These are phyloP conservation scores for Neosilurus mollespiculum DNA, from an alignment of 2,797 vertebrate genomes.

Conservation along the genomic window DNA sequence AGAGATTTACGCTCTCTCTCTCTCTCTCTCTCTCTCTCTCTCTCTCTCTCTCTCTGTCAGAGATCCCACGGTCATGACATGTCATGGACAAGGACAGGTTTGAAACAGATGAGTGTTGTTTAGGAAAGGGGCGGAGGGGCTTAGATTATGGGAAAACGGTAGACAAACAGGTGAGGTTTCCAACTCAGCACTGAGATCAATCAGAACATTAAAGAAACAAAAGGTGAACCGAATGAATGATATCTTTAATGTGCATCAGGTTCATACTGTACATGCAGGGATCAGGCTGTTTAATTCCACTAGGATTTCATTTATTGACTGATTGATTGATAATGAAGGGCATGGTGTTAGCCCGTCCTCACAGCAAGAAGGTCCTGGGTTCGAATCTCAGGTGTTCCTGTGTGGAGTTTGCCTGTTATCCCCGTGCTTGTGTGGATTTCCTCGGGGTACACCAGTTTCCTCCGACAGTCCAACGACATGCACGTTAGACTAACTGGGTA, in stretches of 20 bases:
- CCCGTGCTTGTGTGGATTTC: too few relatives aligned
- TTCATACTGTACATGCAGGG: not conserved
- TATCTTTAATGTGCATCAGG: not conserved
- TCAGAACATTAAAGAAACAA: not conserved
- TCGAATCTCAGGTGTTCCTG: too few relatives aligned
- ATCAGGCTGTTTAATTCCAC: not conserved
- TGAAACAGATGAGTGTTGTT: constrained; percentile 16
- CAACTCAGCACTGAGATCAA: not conserved
- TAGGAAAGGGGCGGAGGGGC: not conserved
- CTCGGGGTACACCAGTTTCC: too few relatives aligned
- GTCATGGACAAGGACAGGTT: constrained; percentile 63
- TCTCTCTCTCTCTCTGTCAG: constrained; percentile 44
- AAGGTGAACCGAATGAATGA: not conserved
- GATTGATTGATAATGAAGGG: too few relatives aligned
- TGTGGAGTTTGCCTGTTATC: too few relatives aligned
- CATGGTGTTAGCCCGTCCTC: too few relatives aligned
- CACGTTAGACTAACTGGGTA: too few relatives aligned
- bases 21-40: constrained; percentile 31
- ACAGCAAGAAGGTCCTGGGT: too few relatives aligned
- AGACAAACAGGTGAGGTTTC: not conserved
- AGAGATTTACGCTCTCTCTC: constrained; percentile 54
- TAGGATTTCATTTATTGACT: not conserved
- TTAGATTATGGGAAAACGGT: not conserved
- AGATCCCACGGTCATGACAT: constrained; percentile 63
- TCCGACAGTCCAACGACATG: too few relatives aligned